Conservation (phyloP, 2,888 invertebrate species). For the Shargacucullia verbasci region DNA sequence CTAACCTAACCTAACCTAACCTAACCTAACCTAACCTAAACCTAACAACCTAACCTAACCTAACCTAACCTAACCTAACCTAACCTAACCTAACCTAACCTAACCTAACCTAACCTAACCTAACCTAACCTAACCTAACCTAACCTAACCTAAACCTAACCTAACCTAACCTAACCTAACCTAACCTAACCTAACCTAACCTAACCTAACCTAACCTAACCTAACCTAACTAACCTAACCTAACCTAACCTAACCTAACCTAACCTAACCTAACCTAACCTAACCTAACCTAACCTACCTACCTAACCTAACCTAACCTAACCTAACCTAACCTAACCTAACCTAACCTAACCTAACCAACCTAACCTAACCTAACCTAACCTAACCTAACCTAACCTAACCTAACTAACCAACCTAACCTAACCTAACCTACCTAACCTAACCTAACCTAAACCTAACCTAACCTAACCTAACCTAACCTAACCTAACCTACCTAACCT, state of each 20-base stretch:
- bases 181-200: conserved; percentile 51
- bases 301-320: conserved; percentile 31
- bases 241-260: conserved; percentile 39
- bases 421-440: too few species aligned
- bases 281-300: too few species aligned
- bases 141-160: conserved; percentile 43
- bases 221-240: conserved; percentile 37
- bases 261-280: conserved; percentile 33
- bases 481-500: too few species aligned
- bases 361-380: too few species aligned
- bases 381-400: conserved; percentile 35
- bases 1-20: conserved; percentile 42
- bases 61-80: conserved; percentile 47
- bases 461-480: conserved; percentile 42
- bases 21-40: conserved; percentile 43
- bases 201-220: conserved; percentile 48
- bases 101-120: conserved; percentile 29
- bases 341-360: too few species aligned
- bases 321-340: conserved; percentile 33
- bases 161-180: conserved; percentile 44
- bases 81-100: conserved; percentile 40
- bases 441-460: too few species aligned
- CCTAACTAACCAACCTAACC: too few species aligned
- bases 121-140: conserved; percentile 43
- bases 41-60: conserved; percentile 47